Base-by-base conservation (phyloP, 2,888 invertebrate genomes). In the Holacanthella duospinosa region DNA sequence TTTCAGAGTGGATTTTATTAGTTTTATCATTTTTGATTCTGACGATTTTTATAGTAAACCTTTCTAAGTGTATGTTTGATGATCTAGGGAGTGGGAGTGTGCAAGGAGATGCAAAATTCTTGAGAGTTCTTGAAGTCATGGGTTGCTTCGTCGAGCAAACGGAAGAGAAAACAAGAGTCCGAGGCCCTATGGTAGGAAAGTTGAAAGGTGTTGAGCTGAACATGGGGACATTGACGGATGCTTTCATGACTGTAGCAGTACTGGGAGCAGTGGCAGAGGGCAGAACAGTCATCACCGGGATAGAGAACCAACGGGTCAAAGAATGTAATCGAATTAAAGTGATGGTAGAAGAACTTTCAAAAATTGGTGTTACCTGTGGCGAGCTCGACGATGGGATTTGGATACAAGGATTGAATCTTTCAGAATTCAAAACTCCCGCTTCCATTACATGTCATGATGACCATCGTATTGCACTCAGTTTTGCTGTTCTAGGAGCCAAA, bases 251-350 rank as follows among this genome's bases (percentile, higher is more conserved):
- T 3, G 28, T 43, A 3, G 29, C 59, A 6, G 43, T 43, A 6
- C 27, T 59, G 3, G 59, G 16, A 24, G 43, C 59, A 25, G 44
- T 44, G 9, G 59, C 48, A 6, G 26, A 6, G 2, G 44, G 43
- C 2, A 43, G 19, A 4, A 44, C 59, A 4, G 3, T 3, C 2
- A 59, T 59, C 21, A 43, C 44, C 9, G 59, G 59, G 12, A 43
- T 59, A 4, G 59, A 21, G 26, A 59, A 59, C 27, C 25, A 28
- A 27, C 43, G 59, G 2, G 59, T 59, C 16, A 59, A 59, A 36
- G 59, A 59, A 44, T 59, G 59, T 21, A 36, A 59, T 27, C 43
- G 59, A 6, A 59, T 59, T 27, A 9, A 19, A 6, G 59, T 48
- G 2, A 36, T 24, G 29, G 59, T 59, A 6, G 48, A 25, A 6